phyloP scores from a whole-genome alignment of 2,113 vertebrate species.

The Chamaea fasciata region DNA sequence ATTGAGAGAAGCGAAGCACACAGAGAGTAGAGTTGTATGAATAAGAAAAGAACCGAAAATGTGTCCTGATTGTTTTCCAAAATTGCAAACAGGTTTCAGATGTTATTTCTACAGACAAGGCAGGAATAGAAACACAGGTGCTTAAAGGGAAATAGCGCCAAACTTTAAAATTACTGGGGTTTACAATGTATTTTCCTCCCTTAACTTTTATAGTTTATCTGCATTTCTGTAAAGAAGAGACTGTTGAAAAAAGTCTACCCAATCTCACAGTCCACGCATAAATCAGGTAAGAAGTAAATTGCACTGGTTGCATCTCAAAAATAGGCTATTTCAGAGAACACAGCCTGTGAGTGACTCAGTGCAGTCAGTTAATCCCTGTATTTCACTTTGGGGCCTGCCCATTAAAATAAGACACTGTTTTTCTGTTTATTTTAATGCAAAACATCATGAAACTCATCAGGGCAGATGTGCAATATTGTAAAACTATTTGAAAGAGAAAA shows the following conservation, averaged over 20 bases:
- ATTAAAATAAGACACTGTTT: neutral
- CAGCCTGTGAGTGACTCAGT: neutral
- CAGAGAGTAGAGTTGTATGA: conserved; percentile 21
- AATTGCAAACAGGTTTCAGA: conserved; percentile 58
- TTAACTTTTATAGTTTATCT: conserved; percentile 14
- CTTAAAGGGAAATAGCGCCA: conserved; percentile 21
- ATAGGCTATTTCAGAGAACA: neutral
- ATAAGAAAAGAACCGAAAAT: conserved; percentile 63
- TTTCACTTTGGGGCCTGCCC: neutral
- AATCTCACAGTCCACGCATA: neutral
- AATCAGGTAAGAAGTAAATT: neutral
- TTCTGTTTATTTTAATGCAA: neutral
- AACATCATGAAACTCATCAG: neutral
- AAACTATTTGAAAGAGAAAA: neutral
- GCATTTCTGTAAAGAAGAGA: neutral
- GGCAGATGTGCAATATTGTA: neutral
- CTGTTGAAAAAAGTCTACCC: neutral
- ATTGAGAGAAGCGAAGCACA: conserved; percentile 56
- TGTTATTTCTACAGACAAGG: conserved; percentile 39
- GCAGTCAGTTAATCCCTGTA: neutral
- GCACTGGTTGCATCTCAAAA: neutral
- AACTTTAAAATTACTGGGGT: neutral
- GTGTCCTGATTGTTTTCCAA: conserved; percentile 58
- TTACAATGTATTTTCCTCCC: neutral
- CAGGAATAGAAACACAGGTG: conserved; percentile 32